Base-by-base conservation (phyloP, 2,888 invertebrate species). In the Asteroscopus sphinx region DNA sequence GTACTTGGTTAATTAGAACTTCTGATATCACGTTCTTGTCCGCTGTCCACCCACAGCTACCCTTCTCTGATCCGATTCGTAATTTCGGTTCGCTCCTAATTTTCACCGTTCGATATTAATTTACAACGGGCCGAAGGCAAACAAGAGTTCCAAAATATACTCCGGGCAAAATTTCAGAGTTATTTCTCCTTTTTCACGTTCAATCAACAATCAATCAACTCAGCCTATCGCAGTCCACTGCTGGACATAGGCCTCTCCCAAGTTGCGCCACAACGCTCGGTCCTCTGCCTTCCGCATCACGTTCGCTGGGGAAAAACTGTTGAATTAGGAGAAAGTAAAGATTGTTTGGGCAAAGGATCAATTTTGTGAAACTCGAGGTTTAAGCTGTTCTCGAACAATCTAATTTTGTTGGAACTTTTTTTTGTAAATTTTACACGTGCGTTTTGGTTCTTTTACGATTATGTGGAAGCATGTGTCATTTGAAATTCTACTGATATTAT, bases 81-180 rank as follows among this genome's bases (percentile, higher is more conserved):
- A 79, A 86, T 81, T 82, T 67, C 68, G 63, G 71, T 65, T 74
- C 67, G 69, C 40, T 55, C 75, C 73, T 84, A 81, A 88, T 86
- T 82, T 81, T 67, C 74, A 72, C 73, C 78, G 76, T 76, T 79
- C 81, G 76, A 81, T 86, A 85, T 86, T 86, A 85, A 87, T 88
- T 86, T 84, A 76, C 75, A 74, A 54, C 73, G 74, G 75, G 60
- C 68, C 67, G 58, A 79, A 72, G 62, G 80, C 81, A 87, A 87
- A 88, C 82, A 87, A 80, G 55, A 76, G 75, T 67, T 77, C 52
- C 63, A 70, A 83, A 86, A 79, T 77, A 74, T 77, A 69, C 75
- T 70, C 64, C 55, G 37, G 37, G 68, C 68, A 55, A 73, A 81
- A 79, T 79, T n/a, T 77, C 74, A 59, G 69, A 80, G 72, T 76